Evolutionary conservation across 30 jellyfish, hydroid and myxozoan species (phyloP), one percentile per base, ranked within the genome.

Genomic region (Pseudorhiza aurosa): DNA sequence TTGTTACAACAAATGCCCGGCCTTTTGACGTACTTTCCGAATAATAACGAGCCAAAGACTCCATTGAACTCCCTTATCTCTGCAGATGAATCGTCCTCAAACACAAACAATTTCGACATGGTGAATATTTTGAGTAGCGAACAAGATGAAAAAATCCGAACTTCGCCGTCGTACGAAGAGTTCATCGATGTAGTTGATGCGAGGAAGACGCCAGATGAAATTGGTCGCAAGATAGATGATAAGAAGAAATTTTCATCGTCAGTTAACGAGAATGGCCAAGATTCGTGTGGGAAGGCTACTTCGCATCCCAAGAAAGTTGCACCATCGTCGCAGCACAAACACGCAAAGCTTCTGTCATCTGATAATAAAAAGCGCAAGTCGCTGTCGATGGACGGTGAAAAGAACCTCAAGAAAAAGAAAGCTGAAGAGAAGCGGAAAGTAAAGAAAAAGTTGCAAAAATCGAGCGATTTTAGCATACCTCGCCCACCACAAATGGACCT

Each of bases 1-100:
- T n/a, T 80, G 27, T 33, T 80, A 43, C 91, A 80, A 32, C 91
- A 80, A 25, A 65, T 80, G 83, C 57, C 91, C 0, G 72, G 77
- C 21, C 17, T 68, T 15, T 22, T 47, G 9, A 77, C 65, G 1
- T 80, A 44, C 43, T 65, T 80, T 30, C 84, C 91, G 26, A 70
- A 68, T 49, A 55, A 30, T 3, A 65, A 37, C 22, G 81, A 72
- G 57, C 84, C 91, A 7, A 80, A 80, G 62, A 80, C 91, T 15
- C 91, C 91, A 4, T 53, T 80, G 49, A 80, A 80, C 26, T 46
- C 91, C 3, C 44, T 47, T 32, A 65, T 80, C 22, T n/a, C 86
- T 6, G 18, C 63, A 19, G 72, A 72, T 12, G 44, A 10, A 5
- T 11, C 75, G 9, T 8, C 65, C 4, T 36, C 56, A 4, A 5